A percentile compares a stretch with the other conserved stretches of the same genome.
These are phyloP conservation scores for Chloropsis hardwickii DNA, from an alignment of 2,113 vertebrate genomes.

Conservation along the genomic window DNA sequence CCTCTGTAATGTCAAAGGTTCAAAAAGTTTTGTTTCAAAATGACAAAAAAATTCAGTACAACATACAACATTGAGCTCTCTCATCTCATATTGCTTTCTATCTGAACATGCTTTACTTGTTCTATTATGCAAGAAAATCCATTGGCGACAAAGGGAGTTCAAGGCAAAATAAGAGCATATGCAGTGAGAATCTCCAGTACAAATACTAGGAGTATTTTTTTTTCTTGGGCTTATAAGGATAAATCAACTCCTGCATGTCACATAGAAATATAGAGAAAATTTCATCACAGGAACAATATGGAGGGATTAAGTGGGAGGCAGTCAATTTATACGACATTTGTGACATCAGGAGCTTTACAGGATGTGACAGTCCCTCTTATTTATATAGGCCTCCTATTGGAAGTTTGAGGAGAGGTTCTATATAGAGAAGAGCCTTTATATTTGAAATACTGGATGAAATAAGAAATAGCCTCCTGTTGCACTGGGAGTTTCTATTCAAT, in stretches of 20 bases:
- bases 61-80: background rate
- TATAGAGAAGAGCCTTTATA: background rate
- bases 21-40: background rate
- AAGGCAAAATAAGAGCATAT: background rate
- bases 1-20: background rate
- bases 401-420: rapidly evolving
- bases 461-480: background rate
- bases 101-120: background rate
- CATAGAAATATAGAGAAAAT: background rate
- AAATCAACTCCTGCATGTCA: background rate
- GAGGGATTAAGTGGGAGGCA: background rate
- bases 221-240: background rate
- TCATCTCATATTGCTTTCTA: background rate
- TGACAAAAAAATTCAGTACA: background rate
- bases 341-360: background rate
- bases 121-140: background rate
- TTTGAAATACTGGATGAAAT: background rate
- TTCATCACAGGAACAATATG: background rate
- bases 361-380: background rate
- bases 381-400: background rate
- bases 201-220: background rate
- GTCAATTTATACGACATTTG: background rate
- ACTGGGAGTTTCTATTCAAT: background rate
- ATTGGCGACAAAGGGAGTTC: rapidly evolving
- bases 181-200: background rate